Evolutionary conservation across 2,888 invertebrate genomes (phyloP).

Genomic region (Aethes cnicana): DNA sequence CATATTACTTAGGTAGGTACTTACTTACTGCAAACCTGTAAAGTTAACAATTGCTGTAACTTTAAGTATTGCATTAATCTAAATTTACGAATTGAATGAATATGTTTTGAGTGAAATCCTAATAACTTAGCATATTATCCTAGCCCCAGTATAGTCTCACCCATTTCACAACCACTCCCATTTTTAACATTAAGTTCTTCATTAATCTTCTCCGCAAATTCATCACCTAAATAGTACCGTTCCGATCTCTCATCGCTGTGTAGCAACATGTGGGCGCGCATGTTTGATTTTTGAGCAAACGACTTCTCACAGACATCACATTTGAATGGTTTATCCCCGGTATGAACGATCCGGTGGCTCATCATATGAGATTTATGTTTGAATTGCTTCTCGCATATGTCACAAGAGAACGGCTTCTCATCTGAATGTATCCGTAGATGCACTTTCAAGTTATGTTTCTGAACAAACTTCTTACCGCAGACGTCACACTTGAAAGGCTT

Average conservation of each 20-base stretch:
- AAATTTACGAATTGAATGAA: too few relatives aligned
- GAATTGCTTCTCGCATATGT: conserved; percentile 1
- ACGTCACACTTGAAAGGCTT: conserved; percentile 1
- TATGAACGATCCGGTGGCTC: conserved; percentile 1
- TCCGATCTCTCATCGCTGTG: conserved; percentile 2
- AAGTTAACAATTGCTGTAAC: too few relatives aligned
- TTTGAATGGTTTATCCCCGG: neutral
- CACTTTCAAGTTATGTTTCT: conserved; percentile 3
- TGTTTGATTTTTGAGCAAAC: conserved; percentile 5
- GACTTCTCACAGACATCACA: conserved; percentile 2
- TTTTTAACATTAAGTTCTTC: neutral
- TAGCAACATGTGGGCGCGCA: conserved; percentile 1
- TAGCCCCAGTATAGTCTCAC: neutral
- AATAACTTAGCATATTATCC: too few relatives aligned
- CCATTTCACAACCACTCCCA: neutral
- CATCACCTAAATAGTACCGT: conserved; percentile 1
- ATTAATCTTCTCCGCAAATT: neutral
- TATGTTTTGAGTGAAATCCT: too few relatives aligned
- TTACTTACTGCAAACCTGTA: too few relatives aligned
- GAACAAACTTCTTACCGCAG: neutral
- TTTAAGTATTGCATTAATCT: too few relatives aligned
- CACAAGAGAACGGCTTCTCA: conserved; percentile 2
- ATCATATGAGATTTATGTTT: conserved; percentile 10
- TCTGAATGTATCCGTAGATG: conserved; percentile 2
- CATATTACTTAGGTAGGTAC: too few relatives aligned